Conservation (phyloP, 2,797 vertebrate genomes). For the Pseudomugil tenellus region DNA sequence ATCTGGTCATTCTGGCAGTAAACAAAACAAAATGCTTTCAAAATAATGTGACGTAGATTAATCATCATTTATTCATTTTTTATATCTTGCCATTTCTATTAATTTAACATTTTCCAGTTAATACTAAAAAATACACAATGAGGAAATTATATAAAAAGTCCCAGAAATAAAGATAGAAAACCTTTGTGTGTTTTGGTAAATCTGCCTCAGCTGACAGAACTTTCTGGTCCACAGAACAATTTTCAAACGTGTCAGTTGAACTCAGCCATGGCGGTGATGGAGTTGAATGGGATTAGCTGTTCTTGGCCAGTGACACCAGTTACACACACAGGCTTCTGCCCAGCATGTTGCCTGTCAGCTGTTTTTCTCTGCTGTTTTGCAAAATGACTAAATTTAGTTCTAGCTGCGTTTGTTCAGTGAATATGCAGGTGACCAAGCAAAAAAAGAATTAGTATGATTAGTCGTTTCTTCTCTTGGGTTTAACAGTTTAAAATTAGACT, state of each 20-base stretch:
- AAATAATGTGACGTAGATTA: too few relatives aligned
- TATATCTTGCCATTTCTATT: too few relatives aligned
- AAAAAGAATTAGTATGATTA: neutral
- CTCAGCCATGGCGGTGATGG: constrained; percentile 2
- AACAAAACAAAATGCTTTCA: too few relatives aligned
- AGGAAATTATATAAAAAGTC: neutral
- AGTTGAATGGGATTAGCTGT: constrained; percentile 44
- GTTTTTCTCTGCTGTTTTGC: constrained; percentile 50
- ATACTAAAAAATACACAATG: neutral
- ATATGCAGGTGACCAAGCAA: neutral
- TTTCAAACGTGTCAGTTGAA: constrained; percentile 43
- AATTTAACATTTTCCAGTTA: too few relatives aligned
- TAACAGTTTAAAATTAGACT: neutral
- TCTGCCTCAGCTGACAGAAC: constrained; percentile 27
- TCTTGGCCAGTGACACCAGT: constrained; percentile 15
- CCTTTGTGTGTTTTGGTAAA: neutral
- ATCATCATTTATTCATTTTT: too few relatives aligned
- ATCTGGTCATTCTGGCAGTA: neutral
- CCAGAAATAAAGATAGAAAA: neutral
- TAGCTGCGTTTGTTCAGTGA: neutral
- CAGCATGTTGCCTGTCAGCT: constrained; percentile 52
- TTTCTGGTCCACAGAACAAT: constrained; percentile 23
- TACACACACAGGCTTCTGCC: constrained; percentile 26
- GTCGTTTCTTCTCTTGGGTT: neutral
- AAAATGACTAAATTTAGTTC: constrained; percentile 20